Conservation (phyloP, 2,797 vertebrate species). For the Sparidentex hasta region DNA sequence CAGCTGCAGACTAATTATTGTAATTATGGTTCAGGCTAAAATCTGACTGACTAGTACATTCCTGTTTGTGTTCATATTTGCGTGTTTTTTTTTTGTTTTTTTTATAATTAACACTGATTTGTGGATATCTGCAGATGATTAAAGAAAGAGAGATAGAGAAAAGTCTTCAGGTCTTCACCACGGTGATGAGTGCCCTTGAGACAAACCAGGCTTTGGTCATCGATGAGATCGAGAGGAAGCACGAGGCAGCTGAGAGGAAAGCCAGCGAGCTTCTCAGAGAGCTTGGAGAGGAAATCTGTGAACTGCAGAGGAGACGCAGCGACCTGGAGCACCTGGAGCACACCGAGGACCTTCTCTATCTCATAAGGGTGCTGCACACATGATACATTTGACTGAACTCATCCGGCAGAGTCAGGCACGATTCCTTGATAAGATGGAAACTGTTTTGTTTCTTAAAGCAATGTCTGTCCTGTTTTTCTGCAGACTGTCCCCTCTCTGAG, state of each 20-base stretch:
- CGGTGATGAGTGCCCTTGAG: slow-evolving; percentile 46
- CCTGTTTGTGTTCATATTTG: too few species aligned
- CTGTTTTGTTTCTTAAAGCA: not conserved
- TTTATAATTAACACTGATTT: not conserved
- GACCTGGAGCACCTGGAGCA: slow-evolving; percentile 65
- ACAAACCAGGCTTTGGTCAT: slow-evolving; percentile 47
- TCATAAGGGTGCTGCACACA: slow-evolving; percentile 22
- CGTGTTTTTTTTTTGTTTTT: too few species aligned
- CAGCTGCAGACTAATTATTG: too few species aligned
- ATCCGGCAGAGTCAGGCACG: not conserved
- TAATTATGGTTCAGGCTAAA: too few species aligned
- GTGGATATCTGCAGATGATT: slow-evolving; percentile 33
- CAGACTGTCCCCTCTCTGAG: slow-evolving; percentile 54
- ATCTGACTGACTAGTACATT: too few species aligned
- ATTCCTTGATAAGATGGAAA: not conserved
- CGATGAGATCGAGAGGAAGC: slow-evolving; percentile 50
- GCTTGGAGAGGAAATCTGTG: slow-evolving; percentile 60
- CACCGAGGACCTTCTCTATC: slow-evolving; percentile 57
- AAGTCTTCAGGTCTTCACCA: slow-evolving; percentile 32
- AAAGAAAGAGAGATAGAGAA: slow-evolving; percentile 45
- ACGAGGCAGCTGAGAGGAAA: not conserved
- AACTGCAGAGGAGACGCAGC: slow-evolving; percentile 48
- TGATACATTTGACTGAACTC: too few species aligned
- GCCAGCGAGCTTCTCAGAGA: slow-evolving; percentile 38
- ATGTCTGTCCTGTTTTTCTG: slow-evolving; percentile 1